A percentile compares a stretch with the other conserved stretches of the same genome.
phyloP scores from a whole-genome alignment of 1,140 invertebrate species.

The Stenopsyche tienmushanensis region DNA sequence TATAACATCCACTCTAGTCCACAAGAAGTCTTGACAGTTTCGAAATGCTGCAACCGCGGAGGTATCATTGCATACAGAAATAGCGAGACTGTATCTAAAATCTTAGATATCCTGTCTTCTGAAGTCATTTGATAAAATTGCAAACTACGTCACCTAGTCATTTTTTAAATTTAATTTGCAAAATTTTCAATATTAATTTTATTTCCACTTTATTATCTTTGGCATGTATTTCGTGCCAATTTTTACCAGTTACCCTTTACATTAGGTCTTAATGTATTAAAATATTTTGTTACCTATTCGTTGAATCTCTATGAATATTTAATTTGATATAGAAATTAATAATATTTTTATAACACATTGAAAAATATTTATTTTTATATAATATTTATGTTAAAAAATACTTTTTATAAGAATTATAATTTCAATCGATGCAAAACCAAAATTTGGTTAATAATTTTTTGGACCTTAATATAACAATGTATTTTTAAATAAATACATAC shows the following conservation, averaged over 20 bases:
- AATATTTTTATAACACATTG: neutral
- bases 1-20: constrained; percentile 42
- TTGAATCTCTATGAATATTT: neutral
- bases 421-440: no score
- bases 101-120: constrained; percentile 29
- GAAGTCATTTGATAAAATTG: neutral
- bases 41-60: constrained; percentile 57
- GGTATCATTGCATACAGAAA: constrained; percentile 66
- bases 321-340: neutral
- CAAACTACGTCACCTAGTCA: neutral
- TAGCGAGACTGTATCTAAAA: constrained; percentile 41
- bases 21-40: constrained; percentile 43
- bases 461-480: no score
- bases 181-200: neutral
- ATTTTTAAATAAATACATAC: no score
- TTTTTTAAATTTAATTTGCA: no score
- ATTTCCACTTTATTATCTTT: neutral
- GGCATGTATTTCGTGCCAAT: neutral
- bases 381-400: neutral
- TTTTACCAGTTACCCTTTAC: neutral
- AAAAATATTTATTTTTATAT: neutral
- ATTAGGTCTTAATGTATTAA: neutral
- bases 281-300: neutral
- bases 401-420: no score
- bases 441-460: no score